A percentile compares a stretch with the other conserved stretches of the same genome.
Conservation (phyloP, 2,113 vertebrate genomes). For the Caranx melampygus region DNA sequence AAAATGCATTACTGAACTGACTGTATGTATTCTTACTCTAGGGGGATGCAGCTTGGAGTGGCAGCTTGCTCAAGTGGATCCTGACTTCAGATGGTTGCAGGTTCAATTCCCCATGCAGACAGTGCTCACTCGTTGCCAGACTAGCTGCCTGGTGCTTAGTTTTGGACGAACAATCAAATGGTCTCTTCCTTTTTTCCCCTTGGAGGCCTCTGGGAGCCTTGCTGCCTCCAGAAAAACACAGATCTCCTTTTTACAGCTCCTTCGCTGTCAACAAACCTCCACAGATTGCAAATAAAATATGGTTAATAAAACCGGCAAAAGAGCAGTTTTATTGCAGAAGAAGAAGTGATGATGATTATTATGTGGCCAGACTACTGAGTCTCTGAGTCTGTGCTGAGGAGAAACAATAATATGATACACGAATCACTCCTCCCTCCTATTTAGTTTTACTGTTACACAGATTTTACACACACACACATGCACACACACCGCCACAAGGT, state of each 20-base stretch:
- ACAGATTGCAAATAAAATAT: background rate
- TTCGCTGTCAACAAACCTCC: background rate
- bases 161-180: background rate
- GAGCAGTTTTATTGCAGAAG: slow-evolving; percentile 1
- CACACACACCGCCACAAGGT: background rate
- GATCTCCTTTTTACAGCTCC: background rate
- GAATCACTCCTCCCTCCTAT: background rate
- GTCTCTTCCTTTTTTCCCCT: background rate
- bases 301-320: background rate
- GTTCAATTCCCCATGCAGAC: background rate
- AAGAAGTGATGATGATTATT: background rate
- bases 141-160: background rate
- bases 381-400: background rate
- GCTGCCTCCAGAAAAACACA: background rate
- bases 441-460: background rate
- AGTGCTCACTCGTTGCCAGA: background rate
- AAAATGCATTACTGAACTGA: background rate
- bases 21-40: background rate
- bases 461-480: background rate
- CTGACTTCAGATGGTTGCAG: background rate
- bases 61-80: background rate
- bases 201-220: background rate
- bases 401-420: background rate
- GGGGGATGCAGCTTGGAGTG: background rate
- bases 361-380: background rate